Percentiles rank a stretch among this genome's conserved stretches.
Evolutionary conservation across 2,113 vertebrate genomes (phyloP).

Genomic region (Montifringilla adamsi): DNA sequence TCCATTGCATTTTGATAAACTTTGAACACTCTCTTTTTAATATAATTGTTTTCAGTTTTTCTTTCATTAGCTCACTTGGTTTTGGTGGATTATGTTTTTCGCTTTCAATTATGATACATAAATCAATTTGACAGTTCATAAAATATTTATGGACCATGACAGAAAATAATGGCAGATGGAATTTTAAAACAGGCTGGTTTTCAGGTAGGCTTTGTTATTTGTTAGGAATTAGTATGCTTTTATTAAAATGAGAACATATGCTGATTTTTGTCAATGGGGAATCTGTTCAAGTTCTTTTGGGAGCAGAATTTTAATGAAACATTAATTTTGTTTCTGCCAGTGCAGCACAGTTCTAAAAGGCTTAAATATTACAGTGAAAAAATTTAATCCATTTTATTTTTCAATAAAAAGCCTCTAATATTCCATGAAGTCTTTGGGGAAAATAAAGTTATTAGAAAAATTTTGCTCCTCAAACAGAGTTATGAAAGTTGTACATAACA

Average conservation of each 20-base stretch:
- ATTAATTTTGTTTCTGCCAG: not conserved
- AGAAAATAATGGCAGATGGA: not conserved
- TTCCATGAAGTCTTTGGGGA: not conserved
- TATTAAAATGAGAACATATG: not conserved
- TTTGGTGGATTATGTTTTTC: not conserved
- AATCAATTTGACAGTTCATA: not conserved
- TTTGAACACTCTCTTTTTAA: not conserved
- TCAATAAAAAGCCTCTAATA: not conserved
- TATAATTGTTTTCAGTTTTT: not conserved
- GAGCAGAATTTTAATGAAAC: not conserved
- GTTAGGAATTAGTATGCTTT: not conserved
- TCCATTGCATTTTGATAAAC: not conserved
- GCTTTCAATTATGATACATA: not conserved
- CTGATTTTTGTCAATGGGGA: not conserved
- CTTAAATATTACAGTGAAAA: not conserved
- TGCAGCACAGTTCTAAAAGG: not conserved
- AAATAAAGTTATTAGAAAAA: not conserved
- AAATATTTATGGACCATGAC: not conserved
- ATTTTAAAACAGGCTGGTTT: not conserved
- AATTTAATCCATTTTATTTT: not conserved
- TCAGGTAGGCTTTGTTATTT: not conserved
- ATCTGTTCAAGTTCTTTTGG: not conserved
- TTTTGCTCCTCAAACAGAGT: not conserved
- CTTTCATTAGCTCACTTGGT: not conserved
- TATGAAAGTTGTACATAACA: not conserved